Evolutionary conservation across 2,888 invertebrate genomes (phyloP), one percentile per base, ranked within the genome.

Genomic region (Drosophila subquinaria): DNA sequence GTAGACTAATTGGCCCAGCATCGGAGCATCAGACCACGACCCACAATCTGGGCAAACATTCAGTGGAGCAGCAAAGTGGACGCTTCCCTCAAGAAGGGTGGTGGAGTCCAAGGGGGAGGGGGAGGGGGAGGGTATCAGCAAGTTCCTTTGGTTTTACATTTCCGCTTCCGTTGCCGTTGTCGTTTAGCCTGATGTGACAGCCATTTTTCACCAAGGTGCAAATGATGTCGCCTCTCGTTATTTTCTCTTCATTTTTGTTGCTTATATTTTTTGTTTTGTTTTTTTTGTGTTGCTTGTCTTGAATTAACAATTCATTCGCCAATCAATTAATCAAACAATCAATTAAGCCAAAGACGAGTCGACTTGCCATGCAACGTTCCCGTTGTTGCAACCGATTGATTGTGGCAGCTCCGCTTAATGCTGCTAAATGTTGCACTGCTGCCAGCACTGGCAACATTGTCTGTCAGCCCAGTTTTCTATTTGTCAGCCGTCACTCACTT

Each of bases 261-360:
- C 61, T 62, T 76, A 8, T 30, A 30, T 30, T 30, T 30, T 30
- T 30, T 17, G 17, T 17, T 40, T 36, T 4, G 23, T 23, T 23
- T 38, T 23, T 38, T 63, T 47, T 53, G 27, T 40, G 15, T 4
- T 40, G 53, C 61, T 62, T 76, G 52, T 70, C 65, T 60, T 70
- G 23, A 43, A 79, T 79, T 76, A 79, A 80, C 78, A 68, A 76
- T 76, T 73, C 69, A 65, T 68, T 53, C 69, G 53, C 52, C 81
- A 81, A 80, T 81, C 79, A 81, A 80, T 80, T 80, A 74, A 69
- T 80, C 81, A 78, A 80, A 81, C 74, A 74, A 80, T 75, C 79
- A 78, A 75, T 79, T 77, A 69, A 64, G 64, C 63, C 66, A 59
- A 62, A 55, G 59, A 36, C 65, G 27, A 45, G 23, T 27, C 27